Base-by-base conservation (phyloP, 2,797 vertebrate genomes). In the Gymnoscopelus braueri region DNA sequence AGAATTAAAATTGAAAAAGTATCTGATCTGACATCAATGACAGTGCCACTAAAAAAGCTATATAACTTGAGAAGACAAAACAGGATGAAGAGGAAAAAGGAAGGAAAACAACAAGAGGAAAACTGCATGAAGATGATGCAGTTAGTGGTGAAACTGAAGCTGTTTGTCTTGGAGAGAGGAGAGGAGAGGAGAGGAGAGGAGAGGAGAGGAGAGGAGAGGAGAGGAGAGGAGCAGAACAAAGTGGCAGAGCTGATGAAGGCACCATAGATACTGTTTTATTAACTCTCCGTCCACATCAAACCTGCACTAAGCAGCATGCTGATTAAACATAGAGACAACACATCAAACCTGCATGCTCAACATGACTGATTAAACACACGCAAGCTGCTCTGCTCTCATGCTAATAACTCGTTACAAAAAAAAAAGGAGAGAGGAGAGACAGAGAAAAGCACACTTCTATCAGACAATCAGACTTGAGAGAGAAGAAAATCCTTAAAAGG, bases 281-380 rank as follows among this genome's bases (percentile, higher is more conserved):
- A 94, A 92, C 89, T 89, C 84, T 79, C 70, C 79, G 90, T 93
- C 91, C 93, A 93, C 93, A 94, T 94, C 94, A 94, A 92, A 94
- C 91, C 90, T 88, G 89, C 87, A 84, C 88, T 86, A 51, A 78
- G 81, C 82, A 75, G 84, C 82, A 72, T 73, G 76, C 87, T 90
- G 91, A 94, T 94, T 90, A 92, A 92, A 93, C 90, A 87, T 85
- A 79, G 87, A 93, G 91, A 93, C 91, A 91, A 92, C 89, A 88
- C 92, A 93, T 94, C 91, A 94, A 92, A 92, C 92, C 88, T 86
- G 82, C 84, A 50, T 78, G 88, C 86, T 88, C 81, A 84, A 88
- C 89, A 83, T 89, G 89, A 75, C 87, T 92, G 91, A 93, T 94
- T 92, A 93, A 91, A 91, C 79, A 83, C 69, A 82, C 87, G 52